Base-by-base conservation (phyloP, 2,888 invertebrate species). In the Embidobia sp. region DNA sequence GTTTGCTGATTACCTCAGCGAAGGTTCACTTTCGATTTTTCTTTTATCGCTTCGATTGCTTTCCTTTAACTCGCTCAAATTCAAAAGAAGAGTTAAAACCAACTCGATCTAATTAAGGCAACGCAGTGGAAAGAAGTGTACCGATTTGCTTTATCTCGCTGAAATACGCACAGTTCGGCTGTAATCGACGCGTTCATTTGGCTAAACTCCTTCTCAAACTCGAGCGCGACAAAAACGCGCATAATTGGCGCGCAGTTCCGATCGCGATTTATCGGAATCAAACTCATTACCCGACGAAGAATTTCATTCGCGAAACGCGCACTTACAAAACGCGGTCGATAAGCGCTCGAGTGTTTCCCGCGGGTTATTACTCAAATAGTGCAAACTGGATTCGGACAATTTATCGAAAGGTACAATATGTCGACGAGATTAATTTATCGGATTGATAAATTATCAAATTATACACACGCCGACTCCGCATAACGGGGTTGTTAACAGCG, bases 401-500 rank as follows among this genome's bases (percentile, higher is more conserved):
- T 35, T 67, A 67, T 55, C 46, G 66, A 55, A 37, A 49, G 66
- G 66, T 48, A 15, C 48, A 67, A 67, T 67, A 37, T 67, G 57
- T 57, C 57, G 46, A 15, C 15, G 55, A 29, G 46, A 57, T 67
- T 67, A 67, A 67, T 67, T 27, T 67, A 48, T 40, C 57, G 46
- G 37, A 57, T 67, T 57, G 67, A 67, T 57, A 67, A 67, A 67
- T 67, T 48, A 57, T 67, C 57, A 31, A 48, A 48, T 57, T 37
- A 22, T 22, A 22, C 57, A 67, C 37, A 57, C 40, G 16, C 8
- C 15, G 48, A 16, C 27, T 2, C 10, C 31, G 7, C 16, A 37
- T 44, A 66, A 66, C 53, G 5, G 27, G 19, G 44, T 55, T 67
- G 48, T 48, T 37, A 67, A 48, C 63, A 26, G n/a, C 15, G 29